phyloP scores from a whole-genome alignment of 64 coral and sea anemone species.

The Dendrophyllia cribrosa region DNA sequence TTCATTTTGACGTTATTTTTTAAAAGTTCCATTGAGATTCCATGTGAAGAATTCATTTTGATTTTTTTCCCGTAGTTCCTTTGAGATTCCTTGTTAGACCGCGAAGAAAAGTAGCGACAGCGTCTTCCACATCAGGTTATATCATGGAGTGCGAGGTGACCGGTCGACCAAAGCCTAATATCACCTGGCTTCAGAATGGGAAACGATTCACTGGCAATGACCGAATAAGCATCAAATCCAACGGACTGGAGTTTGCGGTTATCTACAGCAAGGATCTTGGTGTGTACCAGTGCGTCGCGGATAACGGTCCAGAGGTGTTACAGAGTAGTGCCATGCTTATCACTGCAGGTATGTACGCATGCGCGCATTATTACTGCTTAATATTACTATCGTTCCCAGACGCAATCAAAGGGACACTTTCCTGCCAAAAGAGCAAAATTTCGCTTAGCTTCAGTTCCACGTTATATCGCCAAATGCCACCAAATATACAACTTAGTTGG shows the following conservation, averaged over 20 bases:
- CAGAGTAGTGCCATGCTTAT: conserved; percentile 87
- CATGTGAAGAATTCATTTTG: not conserved
- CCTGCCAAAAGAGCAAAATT: not conserved
- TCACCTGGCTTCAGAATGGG: conserved; percentile 89
- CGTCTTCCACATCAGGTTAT: conserved; percentile 7
- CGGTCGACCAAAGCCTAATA: conserved; percentile 76
- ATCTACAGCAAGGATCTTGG: conserved; percentile 79
- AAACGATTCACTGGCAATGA: conserved; percentile 11
- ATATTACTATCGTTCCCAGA: too few species aligned
- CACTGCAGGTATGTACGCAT: conserved; percentile 23
- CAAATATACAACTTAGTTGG: too few species aligned
- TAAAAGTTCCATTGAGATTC: too few species aligned
- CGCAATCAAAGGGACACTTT: not conserved
- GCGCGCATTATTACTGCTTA: not conserved
- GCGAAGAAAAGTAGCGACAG: conserved; percentile 32
- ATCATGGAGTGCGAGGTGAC: conserved; percentile 75
- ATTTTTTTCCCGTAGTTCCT: conserved; percentile 58
- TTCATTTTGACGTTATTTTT: too few species aligned
- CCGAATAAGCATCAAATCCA: conserved; percentile 53
- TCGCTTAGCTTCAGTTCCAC: too few species aligned
- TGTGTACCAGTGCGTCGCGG: conserved; percentile 88
- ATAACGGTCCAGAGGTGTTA: conserved; percentile 74
- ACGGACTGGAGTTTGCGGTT: conserved; percentile 59
- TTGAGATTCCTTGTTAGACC: conserved; percentile 69
- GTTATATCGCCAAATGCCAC: too few species aligned